Base-by-base conservation (phyloP, 92 coral and sea anemone genomes). In the Siderastrea siderea region DNA sequence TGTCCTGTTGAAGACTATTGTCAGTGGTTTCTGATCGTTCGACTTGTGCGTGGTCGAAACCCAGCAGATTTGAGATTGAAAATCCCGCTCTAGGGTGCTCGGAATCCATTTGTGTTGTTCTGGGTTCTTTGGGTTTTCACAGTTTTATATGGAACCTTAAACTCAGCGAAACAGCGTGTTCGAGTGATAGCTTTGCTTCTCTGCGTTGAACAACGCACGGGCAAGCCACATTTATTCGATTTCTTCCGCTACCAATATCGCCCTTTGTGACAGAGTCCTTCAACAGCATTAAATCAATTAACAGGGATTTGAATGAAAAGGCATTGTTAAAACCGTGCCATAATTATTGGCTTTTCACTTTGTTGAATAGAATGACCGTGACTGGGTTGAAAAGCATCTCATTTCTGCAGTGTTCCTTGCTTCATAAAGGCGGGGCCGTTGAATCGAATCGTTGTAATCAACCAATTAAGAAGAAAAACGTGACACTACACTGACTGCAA, bases 201-300 rank as follows among this genome's bases (percentile, higher is more conserved):
- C 52, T 55, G 71, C 5, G 38, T 3, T 48, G 47, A 17, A 60
- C 49, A 61, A 38, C 70, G 17, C 6, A 72, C 45, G 15, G 51
- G 51, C 49, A 50, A 79, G 93, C 53, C 60, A 78, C 71, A 71
- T 77, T 90, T 90, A 80, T 90, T 72, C 75, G 57, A n/a, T 79
- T 74, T 16, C 69, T 80, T 49, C 9, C 47, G 75, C 76, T 77
- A 47, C 89, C 98, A 93, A 95, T 88, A 93, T 93, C 90, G 62
- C 51, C 61, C 62, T 74, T 87, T 90, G 75, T 88, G 58, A 47
- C 44, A 86, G 82, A 81, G 89, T 90, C 89, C 92, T 87, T 90
- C 38, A 84, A 67, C 81, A 91, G 80, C 83, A 91, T 93, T 87
- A 88, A 89, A 81, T 95, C 95, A 87, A 91, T 91, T 91, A 91